A percentile compares a stretch with the other conserved stretches of the same genome.
Evolutionary conservation across 1,140 invertebrate genomes (phyloP).

Genomic region (Ylistrum balloti): DNA sequence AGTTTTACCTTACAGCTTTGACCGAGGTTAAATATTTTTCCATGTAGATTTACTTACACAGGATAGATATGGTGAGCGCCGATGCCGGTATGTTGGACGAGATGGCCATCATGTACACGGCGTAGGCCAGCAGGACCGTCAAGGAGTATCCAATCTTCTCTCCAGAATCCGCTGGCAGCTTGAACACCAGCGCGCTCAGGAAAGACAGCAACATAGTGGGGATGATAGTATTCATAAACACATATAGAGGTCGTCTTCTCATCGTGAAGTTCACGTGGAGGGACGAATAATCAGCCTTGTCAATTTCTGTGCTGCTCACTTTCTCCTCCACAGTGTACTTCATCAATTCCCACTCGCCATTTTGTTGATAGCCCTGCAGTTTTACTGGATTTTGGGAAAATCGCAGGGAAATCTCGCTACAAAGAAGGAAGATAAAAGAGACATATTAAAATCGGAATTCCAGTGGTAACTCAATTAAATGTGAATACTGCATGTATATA

Average conservation of each 20-base stretch:
- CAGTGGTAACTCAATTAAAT: too few species aligned
- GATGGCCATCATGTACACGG: slow-evolving; percentile 61
- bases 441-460: neutral
- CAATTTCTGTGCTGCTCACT: neutral
- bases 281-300: neutral
- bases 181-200: slow-evolving; percentile 54
- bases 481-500: too few species aligned
- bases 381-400: neutral
- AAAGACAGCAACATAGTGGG: slow-evolving; percentile 56
- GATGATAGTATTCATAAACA: slow-evolving; percentile 57
- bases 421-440: too few species aligned
- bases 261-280: slow-evolving; percentile 42
- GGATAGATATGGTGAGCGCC: neutral
- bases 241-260: slow-evolving; percentile 45
- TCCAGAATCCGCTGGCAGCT: slow-evolving; percentile 56
- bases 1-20: too few species aligned
- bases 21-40: too few species aligned
- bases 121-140: slow-evolving; percentile 56
- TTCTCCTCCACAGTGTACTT: neutral
- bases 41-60: neutral
- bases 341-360: neutral
- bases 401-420: neutral
- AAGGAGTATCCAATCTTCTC: slow-evolving; percentile 62
- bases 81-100: slow-evolving; percentile 56
- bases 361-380: neutral